Evolutionary conservation across 2,113 vertebrate species (phyloP), one percentile per base, ranked within the genome.

Genomic region (Chlorodrepanis virens): DNA sequence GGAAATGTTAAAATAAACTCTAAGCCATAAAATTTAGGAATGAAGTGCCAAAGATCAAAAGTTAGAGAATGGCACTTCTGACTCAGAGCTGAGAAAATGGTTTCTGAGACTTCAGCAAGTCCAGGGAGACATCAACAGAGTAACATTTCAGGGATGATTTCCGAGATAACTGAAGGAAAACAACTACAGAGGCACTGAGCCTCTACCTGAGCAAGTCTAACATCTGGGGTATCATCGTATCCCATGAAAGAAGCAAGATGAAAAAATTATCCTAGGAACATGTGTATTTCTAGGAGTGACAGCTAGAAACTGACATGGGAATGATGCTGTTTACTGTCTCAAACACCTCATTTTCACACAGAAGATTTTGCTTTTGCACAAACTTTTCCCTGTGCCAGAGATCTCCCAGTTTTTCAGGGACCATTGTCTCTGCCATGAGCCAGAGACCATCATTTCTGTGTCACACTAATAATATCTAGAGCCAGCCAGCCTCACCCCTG

Each of bases 141-240:
- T 5, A 84, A 68, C 23, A 33, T 18, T 68, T 86, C 19, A 54
- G 33, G 33, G 84, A 65, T 80, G 39, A 24, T 69, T 71, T 83
- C 39, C 60, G 33, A 72, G 33, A 14, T 49, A 82, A 1, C 37
- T 45, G 22, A 84, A 63, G 4, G 12, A 80, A 84, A 68, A 18
- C 31, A 67, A 23, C 0, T 44, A 40, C 0, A 9, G 44, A 68
- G 52, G 20, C 15, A 71, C 4, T 0, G 2, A 86, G 28, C 23
- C 70, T 74, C 50, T 49, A 64, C 4, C 37, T 61, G 49, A 82
- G 40, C 12, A 31, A 42, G 37, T 31, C 52, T 37, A 81, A 75
- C 17, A 77, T 23, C 33, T 17, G 6, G 29, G 35, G 8, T 70
- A 54, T 29, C 40, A 19, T 7, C 1, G 3, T 21, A 68, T n/a